Evolutionary conservation across 2,888 invertebrate species (phyloP), one percentile per base, ranked within the genome.

Genomic region (Hypomecis punctinalis): DNA sequence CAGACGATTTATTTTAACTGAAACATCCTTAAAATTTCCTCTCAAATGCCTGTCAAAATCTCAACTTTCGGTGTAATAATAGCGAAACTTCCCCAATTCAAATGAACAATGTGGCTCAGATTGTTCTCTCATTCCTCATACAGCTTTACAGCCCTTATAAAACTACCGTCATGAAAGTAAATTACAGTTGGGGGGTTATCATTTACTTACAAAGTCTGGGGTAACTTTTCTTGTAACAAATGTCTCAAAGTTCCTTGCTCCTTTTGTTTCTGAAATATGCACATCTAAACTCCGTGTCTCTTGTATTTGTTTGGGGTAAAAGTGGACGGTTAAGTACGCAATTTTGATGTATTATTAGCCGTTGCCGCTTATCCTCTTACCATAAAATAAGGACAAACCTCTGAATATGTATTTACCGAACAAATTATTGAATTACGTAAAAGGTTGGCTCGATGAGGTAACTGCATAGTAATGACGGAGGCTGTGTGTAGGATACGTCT

Each of bases 161-260:
- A 70, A 72, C 72, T 70, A 70, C 69, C 60, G 67, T 47, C 67
- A 66, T 66, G 67, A 70, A 69, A 66, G 64, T 69, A 69, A 69
- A 69, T 70, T 69, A 66, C 70, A 54, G 68, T 62, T 54, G 48
- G 58, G 61, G 65, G 63, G 54, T 55, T 60, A 63, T 65, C 67
- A 65, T 63, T 63, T 63, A 62, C 68, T 66, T 64, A 61, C 59
- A 63, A 69, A 67, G 66, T 72, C 70, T 61, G 39, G 51, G 23
- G 47, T 42, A 70, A 72, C 61, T 70, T 70, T 66, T 53, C 56
- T 64, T 67, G 64, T 69, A 66, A 70, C 68, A 56, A 72, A 72
- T 70, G 63, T n/a, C 51, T 68, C 33, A 11, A 59, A 65, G 61
- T 62, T 70, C 56, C 55, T 59, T 66, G 59, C 61, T 60, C 60